phyloP scores from a whole-genome alignment of 2,113 vertebrate species.

The Oenanthe melanoleuca region DNA sequence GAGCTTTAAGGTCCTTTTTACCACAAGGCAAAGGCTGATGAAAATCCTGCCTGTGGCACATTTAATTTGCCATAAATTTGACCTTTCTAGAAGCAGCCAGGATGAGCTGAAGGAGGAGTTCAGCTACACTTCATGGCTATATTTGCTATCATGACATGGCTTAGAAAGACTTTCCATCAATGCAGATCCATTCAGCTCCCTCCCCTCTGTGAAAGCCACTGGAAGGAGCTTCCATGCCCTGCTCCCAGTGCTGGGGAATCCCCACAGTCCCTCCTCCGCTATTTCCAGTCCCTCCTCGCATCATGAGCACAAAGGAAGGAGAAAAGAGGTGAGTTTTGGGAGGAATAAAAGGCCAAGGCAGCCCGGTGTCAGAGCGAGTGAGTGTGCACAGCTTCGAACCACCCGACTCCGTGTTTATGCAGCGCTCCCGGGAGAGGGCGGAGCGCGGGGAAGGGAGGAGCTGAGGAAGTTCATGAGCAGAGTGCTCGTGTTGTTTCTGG shows the following conservation, averaged over 20 bases:
- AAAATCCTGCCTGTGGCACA: neutral
- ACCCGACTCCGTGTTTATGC: neutral
- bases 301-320: neutral
- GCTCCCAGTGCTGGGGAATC: neutral
- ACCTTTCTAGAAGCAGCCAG: neutral
- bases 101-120: neutral
- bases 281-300: rapidly evolving
- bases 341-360: neutral
- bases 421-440: neutral
- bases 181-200: neutral
- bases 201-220: neutral
- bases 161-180: neutral
- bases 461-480: neutral
- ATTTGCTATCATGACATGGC: neutral
- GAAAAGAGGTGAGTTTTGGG: neutral
- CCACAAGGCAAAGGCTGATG: neutral
- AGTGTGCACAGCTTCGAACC: neutral
- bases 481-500: slow-evolving; percentile 37
- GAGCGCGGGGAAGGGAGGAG: slow-evolving; percentile 8
- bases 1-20: neutral
- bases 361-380: neutral
- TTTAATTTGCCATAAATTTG: neutral
- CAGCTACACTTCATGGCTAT: neutral
- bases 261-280: neutral
- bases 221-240: neutral